Conservation (phyloP, 30 jellyfish, hydroid and myxozoan genomes). For the Aurelia coerulea region DNA sequence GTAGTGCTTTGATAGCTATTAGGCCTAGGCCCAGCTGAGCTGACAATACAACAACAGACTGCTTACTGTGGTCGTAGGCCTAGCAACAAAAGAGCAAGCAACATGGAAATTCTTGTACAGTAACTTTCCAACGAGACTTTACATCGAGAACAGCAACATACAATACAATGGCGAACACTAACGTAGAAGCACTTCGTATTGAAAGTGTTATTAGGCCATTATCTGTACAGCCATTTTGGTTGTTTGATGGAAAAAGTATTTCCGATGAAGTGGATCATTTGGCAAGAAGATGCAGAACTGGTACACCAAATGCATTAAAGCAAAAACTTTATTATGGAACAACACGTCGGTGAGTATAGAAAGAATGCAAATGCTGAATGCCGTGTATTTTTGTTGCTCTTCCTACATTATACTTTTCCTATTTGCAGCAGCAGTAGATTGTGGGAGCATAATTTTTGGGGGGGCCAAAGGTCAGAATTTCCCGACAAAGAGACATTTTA, state of each 20-base stretch:
- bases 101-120: no score
- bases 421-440: no score
- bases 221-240: constrained; percentile 61
- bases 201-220: constrained; percentile 3
- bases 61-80: no score
- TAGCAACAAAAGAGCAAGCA: neutral
- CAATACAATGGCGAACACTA: constrained; percentile 4
- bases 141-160: neutral
- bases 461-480: no score
- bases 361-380: neutral
- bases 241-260: constrained; percentile 43
- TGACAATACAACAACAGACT: no score
- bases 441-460: no score
- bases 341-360: constrained; percentile 20
- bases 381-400: neutral
- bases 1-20: no score
- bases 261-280: constrained; percentile 56
- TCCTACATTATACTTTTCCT: neutral
- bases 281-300: constrained; percentile 68
- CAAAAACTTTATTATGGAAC: constrained; percentile 38
- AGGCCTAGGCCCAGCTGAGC: no score
- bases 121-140: no score
- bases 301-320: constrained; percentile 40
- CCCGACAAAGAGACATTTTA: no score
- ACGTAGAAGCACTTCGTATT: constrained; percentile 42